Conservation (phyloP, 2,113 vertebrate genomes). For the Condylura cristata region DNA sequence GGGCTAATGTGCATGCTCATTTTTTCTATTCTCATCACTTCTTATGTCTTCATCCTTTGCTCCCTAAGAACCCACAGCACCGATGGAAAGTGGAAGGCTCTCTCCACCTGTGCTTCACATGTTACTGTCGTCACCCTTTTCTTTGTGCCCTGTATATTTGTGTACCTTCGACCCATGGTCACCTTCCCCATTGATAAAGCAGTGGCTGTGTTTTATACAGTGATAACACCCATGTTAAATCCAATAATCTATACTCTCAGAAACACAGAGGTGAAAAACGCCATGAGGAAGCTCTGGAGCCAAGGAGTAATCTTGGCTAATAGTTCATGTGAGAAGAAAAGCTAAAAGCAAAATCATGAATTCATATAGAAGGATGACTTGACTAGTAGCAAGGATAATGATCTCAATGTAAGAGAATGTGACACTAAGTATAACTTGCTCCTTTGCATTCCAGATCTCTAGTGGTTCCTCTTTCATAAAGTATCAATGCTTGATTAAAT, state of each 20-base stretch:
- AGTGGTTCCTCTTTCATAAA: background rate
- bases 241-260: constrained; percentile 54
- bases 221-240: constrained; percentile 39
- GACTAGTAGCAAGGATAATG: background rate
- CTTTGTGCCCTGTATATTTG: constrained; percentile 54
- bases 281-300: constrained; percentile 57
- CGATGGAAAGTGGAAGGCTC: background rate
- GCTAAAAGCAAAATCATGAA: background rate
- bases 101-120: background rate
- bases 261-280: constrained; percentile 46
- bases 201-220: constrained; percentile 35
- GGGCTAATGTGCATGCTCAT: constrained; percentile 56
- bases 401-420: background rate
- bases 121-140: background rate
- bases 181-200: constrained; percentile 59
- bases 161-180: constrained; percentile 47
- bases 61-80: constrained; percentile 5
- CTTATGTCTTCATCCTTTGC: constrained; percentile 41
- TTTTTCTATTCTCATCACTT: constrained; percentile 42
- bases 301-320: background rate
- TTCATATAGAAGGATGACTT: background rate
- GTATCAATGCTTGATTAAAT: background rate
- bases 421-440: background rate
- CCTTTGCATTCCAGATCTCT: background rate
- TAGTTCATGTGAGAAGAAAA: background rate